These are phyloP conservation scores for Helarctos malayanus DNA, from an alignment of 2,797 vertebrate species.

Conservation along the genomic window DNA sequence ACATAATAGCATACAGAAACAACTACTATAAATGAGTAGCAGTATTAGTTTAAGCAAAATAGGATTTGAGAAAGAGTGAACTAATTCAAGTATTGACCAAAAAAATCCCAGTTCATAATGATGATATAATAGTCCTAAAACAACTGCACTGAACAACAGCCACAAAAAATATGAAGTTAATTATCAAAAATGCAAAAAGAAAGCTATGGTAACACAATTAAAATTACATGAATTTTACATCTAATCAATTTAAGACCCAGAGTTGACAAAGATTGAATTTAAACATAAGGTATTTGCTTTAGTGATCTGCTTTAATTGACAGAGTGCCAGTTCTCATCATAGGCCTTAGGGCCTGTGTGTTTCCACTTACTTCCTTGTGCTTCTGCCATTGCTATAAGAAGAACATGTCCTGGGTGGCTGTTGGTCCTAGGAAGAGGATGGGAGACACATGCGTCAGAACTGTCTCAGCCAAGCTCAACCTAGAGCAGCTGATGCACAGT, in stretches of 20 bases:
- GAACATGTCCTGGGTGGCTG: neutral
- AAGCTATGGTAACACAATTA: neutral
- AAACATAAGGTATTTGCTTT: neutral
- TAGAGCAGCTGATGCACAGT: neutral
- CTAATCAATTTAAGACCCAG: neutral
- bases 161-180: neutral
- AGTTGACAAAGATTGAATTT: neutral
- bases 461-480: neutral
- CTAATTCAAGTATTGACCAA: neutral
- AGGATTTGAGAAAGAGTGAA: neutral
- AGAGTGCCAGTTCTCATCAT: neutral
- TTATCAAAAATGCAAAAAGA: neutral
- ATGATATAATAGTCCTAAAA: neutral
- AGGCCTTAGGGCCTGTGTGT: neutral
- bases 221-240: neutral
- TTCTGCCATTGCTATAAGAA: neutral
- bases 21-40: neutral
- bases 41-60: neutral
- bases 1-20: neutral
- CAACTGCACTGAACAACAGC: neutral
- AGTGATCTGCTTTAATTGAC: neutral
- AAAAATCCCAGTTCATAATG: neutral
- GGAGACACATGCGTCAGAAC: neutral
- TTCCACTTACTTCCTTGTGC: neutral
- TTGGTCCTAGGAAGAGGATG: neutral